Base-by-base conservation (phyloP, 2,797 vertebrate species). In the Vireo griseus region DNA sequence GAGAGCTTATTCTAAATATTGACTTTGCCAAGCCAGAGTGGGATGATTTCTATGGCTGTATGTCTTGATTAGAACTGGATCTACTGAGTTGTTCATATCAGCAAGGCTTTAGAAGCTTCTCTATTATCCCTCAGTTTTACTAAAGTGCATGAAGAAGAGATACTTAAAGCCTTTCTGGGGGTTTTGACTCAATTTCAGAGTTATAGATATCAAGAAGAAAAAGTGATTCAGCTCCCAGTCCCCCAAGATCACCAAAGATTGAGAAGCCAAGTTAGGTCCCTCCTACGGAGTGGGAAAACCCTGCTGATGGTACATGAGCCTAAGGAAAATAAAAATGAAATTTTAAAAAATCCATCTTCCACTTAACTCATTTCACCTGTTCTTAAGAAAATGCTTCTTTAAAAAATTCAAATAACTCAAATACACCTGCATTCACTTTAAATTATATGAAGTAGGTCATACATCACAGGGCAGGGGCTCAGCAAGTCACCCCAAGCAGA, bases 401-500 rank as follows among this genome's bases (percentile, higher is more conserved):
- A 11, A 67, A 86, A 94, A 52, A n/a, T 3, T 13, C 28, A 20
- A 11, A 47, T 63, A 40, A 16, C 13, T 67, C 15, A 42, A 57
- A 65, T 24, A 45, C 16, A 48, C 28, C 42, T 26, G 8, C 4
- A 4, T 44, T 50, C 47, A 33, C 17, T 67, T 94, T 35, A 78
- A 65, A 57, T 78, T 26, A 20, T 3, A 16, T 35, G 47, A 91
- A 37, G 21, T 7, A 13, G 8, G 7, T 61, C 31, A 55, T 51
- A 4, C 13, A 48, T 80, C 62, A 47, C 2, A 47, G 75, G 61
- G 51, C 59, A 65, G 26, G 55, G 59, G 77, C 58, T 88, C 77
- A 72, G n/a, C 90, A 96, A 89, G 68, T 92, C 72, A 92, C 14
- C 37, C 59, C 61, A 76, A 81, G 5, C 4, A 67, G 52, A 63